Evolutionary conservation across 1,140 invertebrate genomes (phyloP), one percentile per base, ranked within the genome.

Genomic region (Campoletis sonorensis): DNA sequence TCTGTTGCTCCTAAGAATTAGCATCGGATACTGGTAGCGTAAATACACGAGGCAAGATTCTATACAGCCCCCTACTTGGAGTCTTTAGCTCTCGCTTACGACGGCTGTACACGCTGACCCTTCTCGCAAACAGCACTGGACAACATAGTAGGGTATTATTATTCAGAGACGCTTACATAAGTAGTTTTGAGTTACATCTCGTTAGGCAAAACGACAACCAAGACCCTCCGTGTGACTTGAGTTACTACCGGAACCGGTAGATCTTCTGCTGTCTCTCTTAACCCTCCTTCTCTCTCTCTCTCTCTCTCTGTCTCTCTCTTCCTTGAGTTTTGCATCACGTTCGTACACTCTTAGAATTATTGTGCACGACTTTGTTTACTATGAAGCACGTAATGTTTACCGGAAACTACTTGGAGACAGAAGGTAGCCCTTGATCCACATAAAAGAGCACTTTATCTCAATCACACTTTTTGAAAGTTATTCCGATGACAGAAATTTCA

Each of bases 101-200:
- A 45, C 21, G 71, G 21, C 21, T 15, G 27, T 64, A 13, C 61
- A 26, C n/a, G 23, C 3, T 40, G 40, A 73, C 71, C 40, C 37
- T 73, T 40, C 71, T 73, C 71, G 40, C 71, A 73, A 40, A 64
- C 61, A 23, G 11, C 61, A 64, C 23, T 23, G 61, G 27, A 23
- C 61, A 64, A 64, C 61, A 64, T 40, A 49, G 71, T 40, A 49
- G 21, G 30, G 71, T 73, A 73, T 73, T 73, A 73, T 73, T 73
- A 73, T 73, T 73, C 71, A 73, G 71, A 73, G 40, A 40, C 71
- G 71, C 71, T 79, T 79, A 79, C 78, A 79, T 79, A 79, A 79
- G 78, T 79, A 71, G 78, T 70, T 79, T 79, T 79, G 61, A 51
- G 61, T 79, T 79, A 70, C 61, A 79, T 79, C 78, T 49, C 61